Evolutionary conservation across 2,113 vertebrate species (phyloP), one percentile per base, ranked within the genome.

Genomic region (Hystrix cristata): DNA sequence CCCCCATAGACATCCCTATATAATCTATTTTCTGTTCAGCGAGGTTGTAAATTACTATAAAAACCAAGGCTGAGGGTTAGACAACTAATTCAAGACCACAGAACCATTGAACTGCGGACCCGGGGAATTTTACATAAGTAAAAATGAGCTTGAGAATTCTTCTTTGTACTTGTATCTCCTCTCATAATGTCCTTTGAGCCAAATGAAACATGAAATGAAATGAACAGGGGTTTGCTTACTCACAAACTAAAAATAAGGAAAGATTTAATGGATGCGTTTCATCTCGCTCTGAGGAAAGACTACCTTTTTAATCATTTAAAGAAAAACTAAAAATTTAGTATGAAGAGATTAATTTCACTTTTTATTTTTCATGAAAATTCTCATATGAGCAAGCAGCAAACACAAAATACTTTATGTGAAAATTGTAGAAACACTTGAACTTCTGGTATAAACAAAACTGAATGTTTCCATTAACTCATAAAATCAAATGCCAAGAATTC

Each of bases 401-500:
- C 19, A 88, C 12, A 51, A 96, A 62, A 10, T 1, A 46, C 4
- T n/a, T 94, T 79, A 79, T 13, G 2, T 89, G 89, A 94, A 86
- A 84, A 71, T 53, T 95, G 79, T 6, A 86, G 46, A 95, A 95
- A 93, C 69, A 96, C 21, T 90, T 87, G 53, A 87, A 94, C 13
- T 74, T 85, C 43, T 90, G 13, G n/a, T 94, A 93, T 38, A 46
- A 95, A 80, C 34, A 89, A 89, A 93, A 91, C 31, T 76, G 34
- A 76, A 46, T 71, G 67, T 62, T 38, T 96, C 64, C 55, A 91
- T 90, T 51, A 96, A 79, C 29, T 87, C 27, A n/a, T 69, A 81
- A 95, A 43, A 91, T 80, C 82, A 71, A 85, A 69, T 85, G 53
- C 53, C 81, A 96, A 83, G 25, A 72, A 78, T 83, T 95, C 25